These are phyloP conservation scores for Panulirus ornatus DNA, from an alignment of 1,140 invertebrate genomes.

Conservation along the genomic window DNA sequence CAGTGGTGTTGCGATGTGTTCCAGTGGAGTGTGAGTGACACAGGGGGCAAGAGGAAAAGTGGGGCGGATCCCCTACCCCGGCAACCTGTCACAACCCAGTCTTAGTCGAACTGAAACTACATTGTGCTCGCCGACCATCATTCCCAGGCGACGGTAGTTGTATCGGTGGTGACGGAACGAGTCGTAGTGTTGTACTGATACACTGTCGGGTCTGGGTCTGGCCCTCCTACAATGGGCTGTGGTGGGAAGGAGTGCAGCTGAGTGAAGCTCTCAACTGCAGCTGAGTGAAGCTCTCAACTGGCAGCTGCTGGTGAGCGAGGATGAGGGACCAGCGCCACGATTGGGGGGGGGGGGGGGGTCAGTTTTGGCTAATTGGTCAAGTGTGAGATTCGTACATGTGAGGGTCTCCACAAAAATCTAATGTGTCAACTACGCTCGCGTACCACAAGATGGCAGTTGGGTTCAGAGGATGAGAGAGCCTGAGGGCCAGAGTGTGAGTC, in stretches of 20 bases:
- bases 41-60: not conserved
- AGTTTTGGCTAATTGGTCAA: not conserved
- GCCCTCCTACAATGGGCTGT: not conserved
- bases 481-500: constrained; percentile 2
- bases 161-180: not conserved
- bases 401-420: not conserved
- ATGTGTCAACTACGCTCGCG: not conserved
- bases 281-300: not conserved
- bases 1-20: constrained; percentile 20
- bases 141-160: constrained; percentile 12
- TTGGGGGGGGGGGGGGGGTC: not conserved
- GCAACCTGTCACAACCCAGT: constrained; percentile 18
- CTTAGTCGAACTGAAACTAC: constrained; percentile 10
- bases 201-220: too few species aligned
- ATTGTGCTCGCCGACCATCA: constrained; percentile 18
- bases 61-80: constrained; percentile 7
- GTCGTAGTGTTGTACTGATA: too few species aligned
- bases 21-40: constrained; percentile 12
- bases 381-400: not conserved
- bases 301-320: not conserved
- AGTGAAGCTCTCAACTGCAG: not conserved
- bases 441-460: not conserved
- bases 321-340: not conserved
- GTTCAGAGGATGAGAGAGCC: not conserved
- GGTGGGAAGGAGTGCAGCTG: not conserved